Conservation (phyloP, 2,113 vertebrate genomes). For the Cyanoderma ruficeps region DNA sequence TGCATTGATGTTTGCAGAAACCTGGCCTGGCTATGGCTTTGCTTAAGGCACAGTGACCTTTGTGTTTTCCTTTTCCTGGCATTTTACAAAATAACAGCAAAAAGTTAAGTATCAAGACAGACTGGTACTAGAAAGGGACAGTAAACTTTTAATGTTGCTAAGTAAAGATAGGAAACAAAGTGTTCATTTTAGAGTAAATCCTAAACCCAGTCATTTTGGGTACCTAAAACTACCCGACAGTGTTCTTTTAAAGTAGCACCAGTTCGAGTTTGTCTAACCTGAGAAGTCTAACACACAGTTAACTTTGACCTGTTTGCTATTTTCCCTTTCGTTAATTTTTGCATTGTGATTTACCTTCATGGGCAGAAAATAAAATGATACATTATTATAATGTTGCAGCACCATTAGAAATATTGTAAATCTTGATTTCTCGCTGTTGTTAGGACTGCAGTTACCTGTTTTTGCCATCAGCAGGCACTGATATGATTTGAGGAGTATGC, state of each 20-base stretch:
- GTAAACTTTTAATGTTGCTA: background rate
- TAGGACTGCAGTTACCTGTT: conserved; percentile 23
- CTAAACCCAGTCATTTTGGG: background rate
- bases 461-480: conserved; percentile 45
- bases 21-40: background rate
- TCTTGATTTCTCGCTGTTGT: conserved; percentile 12
- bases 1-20: background rate
- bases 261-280: conserved; percentile 75
- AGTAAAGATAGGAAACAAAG: background rate
- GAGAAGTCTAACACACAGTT: conserved; percentile 76
- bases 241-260: conserved; percentile 79
- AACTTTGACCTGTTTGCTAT: conserved; percentile 57
- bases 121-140: background rate
- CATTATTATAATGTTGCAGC: conserved; percentile 19
- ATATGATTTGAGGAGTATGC: conserved; percentile 13
- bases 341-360: conserved; percentile 58
- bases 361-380: conserved; percentile 47
- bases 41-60: background rate
- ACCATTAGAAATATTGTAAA: conserved; percentile 45
- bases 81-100: background rate
- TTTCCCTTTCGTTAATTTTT: conserved; percentile 76
- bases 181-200: background rate
- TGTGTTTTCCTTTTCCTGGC: background rate
- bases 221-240: conserved; percentile 53
- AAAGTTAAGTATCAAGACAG: conserved; percentile 1